phyloP scores from a whole-genome alignment of 37 sponge, comb jelly and placozoan genomes.

The Bolinopsis microptera region DNA sequence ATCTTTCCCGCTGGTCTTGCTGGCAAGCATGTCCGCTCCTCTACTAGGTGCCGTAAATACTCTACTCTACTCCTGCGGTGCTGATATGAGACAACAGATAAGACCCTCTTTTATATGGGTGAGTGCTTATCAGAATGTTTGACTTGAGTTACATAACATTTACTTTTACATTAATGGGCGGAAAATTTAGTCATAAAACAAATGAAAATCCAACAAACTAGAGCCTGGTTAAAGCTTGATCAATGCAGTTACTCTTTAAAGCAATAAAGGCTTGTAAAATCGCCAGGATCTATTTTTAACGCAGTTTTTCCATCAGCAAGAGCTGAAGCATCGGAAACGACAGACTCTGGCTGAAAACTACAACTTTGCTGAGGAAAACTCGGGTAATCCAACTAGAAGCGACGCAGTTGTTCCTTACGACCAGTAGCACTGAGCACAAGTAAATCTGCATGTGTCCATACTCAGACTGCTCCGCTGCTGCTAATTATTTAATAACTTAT shows the following conservation, averaged over 20 bases:
- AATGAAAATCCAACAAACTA: too few relatives aligned
- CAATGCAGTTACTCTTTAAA: too few relatives aligned
- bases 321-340: slow-evolving; percentile 19
- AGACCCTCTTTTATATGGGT: slow-evolving; percentile 30
- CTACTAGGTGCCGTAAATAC: slow-evolving; percentile 37
- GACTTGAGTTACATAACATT: too few relatives aligned
- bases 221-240: too few relatives aligned
- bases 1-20: slow-evolving; percentile 45
- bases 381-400: background rate
- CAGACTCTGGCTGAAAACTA: slow-evolving; percentile 26
- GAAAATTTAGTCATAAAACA: too few relatives aligned
- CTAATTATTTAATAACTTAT: too few relatives aligned
- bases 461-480: too few relatives aligned
- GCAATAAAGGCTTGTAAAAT: too few relatives aligned
- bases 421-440: slow-evolving; percentile 36
- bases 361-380: slow-evolving; percentile 20
- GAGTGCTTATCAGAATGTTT: too few relatives aligned
- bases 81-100: slow-evolving; percentile 55
- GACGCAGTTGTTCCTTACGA: background rate
- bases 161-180: too few relatives aligned
- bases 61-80: slow-evolving; percentile 46
- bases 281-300: too few relatives aligned
- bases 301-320: too few relatives aligned
- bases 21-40: slow-evolving; percentile 51
- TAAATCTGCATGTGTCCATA: slow-evolving; percentile 1